Percentiles rank a stretch among this genome's conserved stretches.
These are phyloP conservation scores for Spodoptera littoralis DNA, from an alignment of 2,888 invertebrate species.

Conservation along the genomic window DNA sequence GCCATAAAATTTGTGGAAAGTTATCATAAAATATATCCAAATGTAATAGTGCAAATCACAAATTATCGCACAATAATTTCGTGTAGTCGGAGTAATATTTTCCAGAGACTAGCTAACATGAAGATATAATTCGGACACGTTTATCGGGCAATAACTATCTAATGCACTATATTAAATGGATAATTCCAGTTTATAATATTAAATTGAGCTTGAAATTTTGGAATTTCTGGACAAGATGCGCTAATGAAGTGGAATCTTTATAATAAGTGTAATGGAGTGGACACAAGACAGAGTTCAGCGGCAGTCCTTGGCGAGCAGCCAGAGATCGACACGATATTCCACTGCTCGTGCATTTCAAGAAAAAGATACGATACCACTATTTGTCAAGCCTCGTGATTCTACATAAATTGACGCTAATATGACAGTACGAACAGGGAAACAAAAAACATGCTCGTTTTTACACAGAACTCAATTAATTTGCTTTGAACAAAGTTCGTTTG, in stretches of 20 bases:
- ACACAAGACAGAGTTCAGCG: constrained; percentile 60
- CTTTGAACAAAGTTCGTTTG: constrained; percentile 12
- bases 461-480: constrained; percentile 36
- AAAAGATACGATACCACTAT: constrained; percentile 58
- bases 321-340: constrained; percentile 66
- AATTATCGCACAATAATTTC: constrained; percentile 4
- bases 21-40: too few species aligned
- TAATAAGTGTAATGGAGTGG: constrained; percentile 60
- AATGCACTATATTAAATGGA: constrained; percentile 17
- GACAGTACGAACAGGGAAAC: constrained; percentile 50
- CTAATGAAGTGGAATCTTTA: constrained; percentile 48
- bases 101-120: constrained; percentile 2
- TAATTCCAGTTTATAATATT: constrained; percentile 15
- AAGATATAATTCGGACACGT: constrained; percentile 30
- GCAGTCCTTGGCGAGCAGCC: constrained; percentile 68
- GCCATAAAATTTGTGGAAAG: too few species aligned
- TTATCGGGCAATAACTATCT: constrained; percentile 15
- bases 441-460: constrained; percentile 41
- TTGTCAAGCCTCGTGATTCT: constrained; percentile 55
- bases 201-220: constrained; percentile 30
- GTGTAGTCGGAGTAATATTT: constrained; percentile 13
- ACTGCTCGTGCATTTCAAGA: constrained; percentile 60
- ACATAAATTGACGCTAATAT: constrained; percentile 66
- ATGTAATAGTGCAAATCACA: neutral
- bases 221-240: constrained; percentile 36